These are phyloP conservation scores for Listronotus oregonensis DNA, from an alignment of 1,140 invertebrate species.

Conservation along the genomic window DNA sequence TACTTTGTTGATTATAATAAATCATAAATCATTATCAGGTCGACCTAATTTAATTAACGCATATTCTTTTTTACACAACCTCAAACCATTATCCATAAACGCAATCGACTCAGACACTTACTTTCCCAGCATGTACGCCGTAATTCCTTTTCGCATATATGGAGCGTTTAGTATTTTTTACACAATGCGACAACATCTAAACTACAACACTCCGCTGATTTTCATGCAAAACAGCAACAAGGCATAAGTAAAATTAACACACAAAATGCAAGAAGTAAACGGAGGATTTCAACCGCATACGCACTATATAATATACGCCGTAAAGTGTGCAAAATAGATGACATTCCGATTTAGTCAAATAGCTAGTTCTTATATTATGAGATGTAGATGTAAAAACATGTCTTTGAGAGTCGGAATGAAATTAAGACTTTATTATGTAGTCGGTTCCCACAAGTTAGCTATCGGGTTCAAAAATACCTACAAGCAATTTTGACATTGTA, in stretches of 20 bases:
- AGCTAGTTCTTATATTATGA: neutral
- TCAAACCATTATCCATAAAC: neutral
- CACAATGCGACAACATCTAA: conserved; percentile 5
- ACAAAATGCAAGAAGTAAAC: neutral
- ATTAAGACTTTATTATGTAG: conserved; percentile 10
- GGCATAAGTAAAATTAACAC: conserved; percentile 12
- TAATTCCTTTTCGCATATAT: conserved; percentile 2
- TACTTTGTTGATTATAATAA: no score
- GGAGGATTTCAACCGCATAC: conserved; percentile 10
- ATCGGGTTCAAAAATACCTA: neutral
- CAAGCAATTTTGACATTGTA: neutral
- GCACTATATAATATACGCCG: neutral
- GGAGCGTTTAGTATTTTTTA: neutral
- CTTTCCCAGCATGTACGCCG: conserved; percentile 3
- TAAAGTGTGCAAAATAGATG: conserved; percentile 25
- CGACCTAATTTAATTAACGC: no score
- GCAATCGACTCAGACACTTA: neutral
- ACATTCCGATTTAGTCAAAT: conserved; percentile 22
- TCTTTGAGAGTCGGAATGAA: neutral
- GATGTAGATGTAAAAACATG: conserved; percentile 3
- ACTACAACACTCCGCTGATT: conserved; percentile 9
- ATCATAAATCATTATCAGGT: no score
- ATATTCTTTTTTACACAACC: no score
- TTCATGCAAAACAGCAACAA: conserved; percentile 17
- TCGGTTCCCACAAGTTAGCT: conserved; percentile 14